Evolutionary conservation across 2,113 vertebrate species (phyloP), one percentile per base, ranked within the genome.

Genomic region (Mesoclemmys tuberculata): DNA sequence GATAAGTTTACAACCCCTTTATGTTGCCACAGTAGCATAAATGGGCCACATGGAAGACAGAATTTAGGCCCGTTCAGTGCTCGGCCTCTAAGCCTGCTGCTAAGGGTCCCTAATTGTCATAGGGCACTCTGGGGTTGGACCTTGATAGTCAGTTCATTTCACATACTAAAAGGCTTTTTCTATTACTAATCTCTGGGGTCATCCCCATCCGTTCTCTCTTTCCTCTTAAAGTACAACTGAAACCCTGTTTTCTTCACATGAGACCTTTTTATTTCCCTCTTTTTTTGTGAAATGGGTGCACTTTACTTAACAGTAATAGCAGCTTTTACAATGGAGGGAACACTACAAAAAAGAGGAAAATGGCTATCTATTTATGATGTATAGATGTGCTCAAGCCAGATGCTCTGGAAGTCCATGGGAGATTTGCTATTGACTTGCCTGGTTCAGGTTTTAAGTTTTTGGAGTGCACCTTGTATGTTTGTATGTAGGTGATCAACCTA

Each of bases 51-150:
- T 41, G n/a, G 68, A 71, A 38, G 19, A 71, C 35, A 31, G 13
- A 71, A 38, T 14, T 21, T 71, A 38, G 68, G n/a, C n/a, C 68
- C 21, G 8, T 71, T 71, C 8, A 71, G n/a, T 71, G 4, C n/a
- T 38, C 10, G 4, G 68, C 55, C 90, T 93, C 54, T 22, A 84
- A n/a, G 93, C 16, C 5, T 27, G 38, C n/a, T 44, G 55, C 38
- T 87, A 26, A 89, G 93, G 90, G 51, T 95, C 90, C 90, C 48
- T 87, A 92, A 93, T 51, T 89, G 77, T 64, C 26, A 89, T 94
- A 81, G 87, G 19, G 21, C n/a, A 61, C n/a, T 71, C 68, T 22
- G 21, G 35, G n/a, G 58, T 49, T 92, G 81, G 54, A 80, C 88
- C 56, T 71, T 85, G 82, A 44, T 41, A 64, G 88, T 88, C 68